These are phyloP conservation scores for Motacilla alba DNA, from an alignment of 2,113 vertebrate species.

Conservation along the genomic window DNA sequence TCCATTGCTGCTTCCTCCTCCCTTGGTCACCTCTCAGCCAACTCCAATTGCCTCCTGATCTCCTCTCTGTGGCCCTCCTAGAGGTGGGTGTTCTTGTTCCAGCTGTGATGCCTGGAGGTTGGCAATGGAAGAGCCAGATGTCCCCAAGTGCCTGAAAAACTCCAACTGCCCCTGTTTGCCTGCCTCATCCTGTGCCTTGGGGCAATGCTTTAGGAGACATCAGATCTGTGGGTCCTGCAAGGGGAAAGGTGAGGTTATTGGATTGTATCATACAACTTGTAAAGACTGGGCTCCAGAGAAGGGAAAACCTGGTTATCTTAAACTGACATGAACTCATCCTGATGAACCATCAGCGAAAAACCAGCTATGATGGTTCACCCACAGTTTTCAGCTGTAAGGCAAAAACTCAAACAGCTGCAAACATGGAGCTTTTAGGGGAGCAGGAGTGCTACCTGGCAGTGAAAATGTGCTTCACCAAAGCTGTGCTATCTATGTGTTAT, in stretches of 20 bases:
- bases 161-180: rapidly evolving
- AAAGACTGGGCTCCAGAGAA: not conserved
- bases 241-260: not conserved
- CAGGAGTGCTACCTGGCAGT: not conserved
- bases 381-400: not conserved
- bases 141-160: not conserved
- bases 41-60: not conserved
- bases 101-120: not conserved
- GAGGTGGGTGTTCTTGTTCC: not conserved
- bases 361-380: rapidly evolving
- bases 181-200: not conserved
- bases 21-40: not conserved
- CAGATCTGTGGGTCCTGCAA: not conserved
- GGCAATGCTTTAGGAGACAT: not conserved
- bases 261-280: rapidly evolving
- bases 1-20: not conserved
- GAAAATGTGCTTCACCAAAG: not conserved
- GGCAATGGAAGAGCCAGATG: not conserved
- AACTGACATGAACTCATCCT: not conserved
- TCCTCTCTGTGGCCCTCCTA: not conserved
- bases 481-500: not conserved
- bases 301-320: not conserved
- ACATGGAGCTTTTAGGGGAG: not conserved
- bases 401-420: not conserved
- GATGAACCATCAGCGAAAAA: not conserved